A percentile compares a stretch with the other conserved stretches of the same genome.
These are phyloP conservation scores for Miniopterus natalensis DNA, from an alignment of 2,113 vertebrate genomes.

Conservation along the genomic window DNA sequence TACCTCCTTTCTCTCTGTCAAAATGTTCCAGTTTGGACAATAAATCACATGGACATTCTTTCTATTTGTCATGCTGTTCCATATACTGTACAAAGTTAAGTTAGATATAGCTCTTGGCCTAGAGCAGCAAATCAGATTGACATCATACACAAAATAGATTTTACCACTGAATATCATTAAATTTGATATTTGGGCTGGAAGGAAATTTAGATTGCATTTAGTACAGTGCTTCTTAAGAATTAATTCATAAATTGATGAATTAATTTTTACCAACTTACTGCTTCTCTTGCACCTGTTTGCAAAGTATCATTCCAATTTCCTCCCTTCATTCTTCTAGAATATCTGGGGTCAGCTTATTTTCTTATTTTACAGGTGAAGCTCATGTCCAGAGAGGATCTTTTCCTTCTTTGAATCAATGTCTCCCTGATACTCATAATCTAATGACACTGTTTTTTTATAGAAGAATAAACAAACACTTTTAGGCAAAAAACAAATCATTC, in stretches of 20 bases:
- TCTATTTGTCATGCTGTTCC: background rate
- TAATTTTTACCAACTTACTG: background rate
- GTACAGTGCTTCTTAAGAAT: background rate
- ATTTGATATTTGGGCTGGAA: background rate
- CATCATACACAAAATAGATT: background rate
- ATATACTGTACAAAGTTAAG: background rate
- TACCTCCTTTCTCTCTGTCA: background rate
- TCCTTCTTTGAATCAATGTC: background rate
- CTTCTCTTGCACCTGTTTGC: background rate
- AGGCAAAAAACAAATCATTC: background rate
- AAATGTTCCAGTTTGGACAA: background rate
- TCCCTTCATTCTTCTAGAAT: background rate
- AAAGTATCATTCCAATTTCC: background rate
- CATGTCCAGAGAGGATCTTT: background rate
- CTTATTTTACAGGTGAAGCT: background rate
- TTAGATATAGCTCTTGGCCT: background rate
- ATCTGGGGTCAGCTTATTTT: background rate
- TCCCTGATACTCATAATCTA: background rate
- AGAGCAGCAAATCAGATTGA: background rate
- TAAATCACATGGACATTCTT: background rate
- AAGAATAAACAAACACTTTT: background rate
- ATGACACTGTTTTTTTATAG: background rate
- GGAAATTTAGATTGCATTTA: slow-evolving; percentile 6
- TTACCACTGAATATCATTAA: slow-evolving; percentile 37
- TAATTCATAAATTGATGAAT: background rate